A percentile compares a stretch with the other conserved stretches of the same genome.
These are phyloP conservation scores for Drosophila chauvacae DNA, from an alignment of 1,140 invertebrate genomes.

Conservation along the genomic window DNA sequence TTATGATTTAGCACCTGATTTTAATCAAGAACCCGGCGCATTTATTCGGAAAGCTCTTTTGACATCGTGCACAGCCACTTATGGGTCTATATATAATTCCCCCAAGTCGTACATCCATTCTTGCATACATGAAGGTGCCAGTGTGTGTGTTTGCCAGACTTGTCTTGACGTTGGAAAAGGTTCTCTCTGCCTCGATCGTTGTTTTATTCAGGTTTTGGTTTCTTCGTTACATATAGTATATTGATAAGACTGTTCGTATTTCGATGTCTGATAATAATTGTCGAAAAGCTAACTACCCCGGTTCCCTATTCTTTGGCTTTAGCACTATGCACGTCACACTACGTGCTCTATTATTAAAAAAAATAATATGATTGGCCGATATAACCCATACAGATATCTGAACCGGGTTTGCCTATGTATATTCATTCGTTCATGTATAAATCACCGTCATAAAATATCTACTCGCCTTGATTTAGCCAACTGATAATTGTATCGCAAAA, in stretches of 20 bases:
- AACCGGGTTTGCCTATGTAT: constrained; percentile 3
- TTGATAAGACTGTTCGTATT: constrained; percentile 20
- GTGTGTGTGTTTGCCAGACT: not conserved
- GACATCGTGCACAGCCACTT: constrained; percentile 44
- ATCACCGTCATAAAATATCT: constrained; percentile 12
- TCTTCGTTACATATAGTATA: constrained; percentile 19
- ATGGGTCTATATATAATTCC: constrained; percentile 23
- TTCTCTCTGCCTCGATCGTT: constrained; percentile 1
- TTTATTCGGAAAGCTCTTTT: constrained; percentile 29
- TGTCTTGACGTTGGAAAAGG: constrained; percentile 7
- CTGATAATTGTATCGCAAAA: constrained; percentile 21
- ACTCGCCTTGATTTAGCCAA: constrained; percentile 17
- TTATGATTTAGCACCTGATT: constrained; percentile 66
- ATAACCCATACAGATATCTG: constrained; percentile 12
- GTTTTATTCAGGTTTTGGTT: constrained; percentile 19
- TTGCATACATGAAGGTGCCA: not conserved
- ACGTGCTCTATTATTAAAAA: constrained; percentile 17
- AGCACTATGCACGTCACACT: constrained; percentile 11
- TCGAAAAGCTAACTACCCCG: not conserved
- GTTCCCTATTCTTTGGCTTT: not conserved
- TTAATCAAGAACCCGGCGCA: constrained; percentile 48
- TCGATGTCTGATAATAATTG: constrained; percentile 26
- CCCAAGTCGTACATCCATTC: constrained; percentile 7
- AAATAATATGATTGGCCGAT: constrained; percentile 13
- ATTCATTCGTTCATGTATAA: not conserved